These are phyloP conservation scores for Dendropsophus ebraccatus DNA, from an alignment of 2,113 vertebrate genomes.

Conservation along the genomic window DNA sequence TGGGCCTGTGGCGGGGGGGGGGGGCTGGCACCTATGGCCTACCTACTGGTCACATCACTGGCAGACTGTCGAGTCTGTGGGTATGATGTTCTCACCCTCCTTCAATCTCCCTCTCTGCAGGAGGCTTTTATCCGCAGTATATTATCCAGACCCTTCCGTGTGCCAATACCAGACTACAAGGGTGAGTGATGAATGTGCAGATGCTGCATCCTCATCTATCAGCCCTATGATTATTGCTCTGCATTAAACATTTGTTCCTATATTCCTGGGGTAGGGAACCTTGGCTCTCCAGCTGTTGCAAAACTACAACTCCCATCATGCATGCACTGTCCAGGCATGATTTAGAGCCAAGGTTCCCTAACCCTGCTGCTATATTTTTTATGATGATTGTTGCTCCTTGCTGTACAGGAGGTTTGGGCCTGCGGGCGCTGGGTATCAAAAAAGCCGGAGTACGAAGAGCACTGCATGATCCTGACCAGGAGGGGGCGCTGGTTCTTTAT, in stretches of 20 bases:
- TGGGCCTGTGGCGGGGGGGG: neutral
- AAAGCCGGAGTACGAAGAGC: slow-evolving; percentile 83
- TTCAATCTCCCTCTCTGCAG: slow-evolving; percentile 68
- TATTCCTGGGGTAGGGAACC: too few species aligned
- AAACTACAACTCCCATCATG: too few species aligned
- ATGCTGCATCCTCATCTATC: too few species aligned
- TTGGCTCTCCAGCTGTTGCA: too few species aligned
- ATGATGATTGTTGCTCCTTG: neutral
- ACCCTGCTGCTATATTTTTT: too few species aligned
- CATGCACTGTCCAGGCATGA: too few species aligned
- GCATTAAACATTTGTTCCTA: too few species aligned
- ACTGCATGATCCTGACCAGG: slow-evolving; percentile 92
- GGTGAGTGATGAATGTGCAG: too few species aligned
- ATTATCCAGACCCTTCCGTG: slow-evolving; percentile 94
- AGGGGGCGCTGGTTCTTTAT: slow-evolving; percentile 89
- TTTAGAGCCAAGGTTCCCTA: too few species aligned
- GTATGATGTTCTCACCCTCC: neutral
- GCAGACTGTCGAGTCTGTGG: too few species aligned
- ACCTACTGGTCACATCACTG: too few species aligned
- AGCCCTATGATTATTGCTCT: neutral
- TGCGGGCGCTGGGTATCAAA: slow-evolving; percentile 86
- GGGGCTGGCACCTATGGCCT: too few species aligned
- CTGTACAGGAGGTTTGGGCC: slow-evolving; percentile 82
- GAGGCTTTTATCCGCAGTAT: slow-evolving; percentile 95
- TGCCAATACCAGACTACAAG: slow-evolving; percentile 94